Conservation (phyloP, 2,113 vertebrate genomes). For the Pedetes capensis region DNA sequence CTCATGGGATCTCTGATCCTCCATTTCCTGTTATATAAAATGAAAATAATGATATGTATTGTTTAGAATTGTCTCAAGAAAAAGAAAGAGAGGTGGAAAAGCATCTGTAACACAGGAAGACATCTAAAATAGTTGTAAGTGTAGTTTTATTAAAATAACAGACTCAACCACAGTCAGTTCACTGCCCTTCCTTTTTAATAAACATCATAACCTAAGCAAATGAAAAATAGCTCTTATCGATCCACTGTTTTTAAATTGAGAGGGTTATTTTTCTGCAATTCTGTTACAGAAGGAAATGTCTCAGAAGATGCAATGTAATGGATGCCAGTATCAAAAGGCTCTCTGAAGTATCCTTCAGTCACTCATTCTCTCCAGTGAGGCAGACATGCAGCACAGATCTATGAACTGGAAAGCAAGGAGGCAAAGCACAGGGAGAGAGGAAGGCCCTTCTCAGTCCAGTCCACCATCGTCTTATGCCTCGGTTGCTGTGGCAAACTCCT, state of each 20-base stretch:
- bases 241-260: neutral
- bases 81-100: neutral
- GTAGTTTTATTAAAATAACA: conserved; percentile 46
- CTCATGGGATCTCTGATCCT: neutral
- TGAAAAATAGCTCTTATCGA: conserved; percentile 29
- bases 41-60: neutral
- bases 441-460: neutral
- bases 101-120: neutral
- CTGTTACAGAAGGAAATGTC: neutral
- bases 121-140: neutral
- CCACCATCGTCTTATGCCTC: neutral
- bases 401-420: neutral
- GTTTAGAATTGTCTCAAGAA: neutral
- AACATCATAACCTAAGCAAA: conserved; percentile 24
- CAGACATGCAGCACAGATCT: neutral
- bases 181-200: conserved; percentile 32
- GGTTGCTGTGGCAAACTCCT: accelerated
- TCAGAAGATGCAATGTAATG: neutral
- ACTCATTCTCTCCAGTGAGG: neutral
- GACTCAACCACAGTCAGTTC: neutral
- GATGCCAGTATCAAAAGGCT: neutral
- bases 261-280: neutral
- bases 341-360: neutral
- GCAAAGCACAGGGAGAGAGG: neutral
- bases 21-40: neutral